These are phyloP conservation scores for Malacoctenus gilli DNA, from an alignment of 2,797 vertebrate species.

Conservation along the genomic window DNA sequence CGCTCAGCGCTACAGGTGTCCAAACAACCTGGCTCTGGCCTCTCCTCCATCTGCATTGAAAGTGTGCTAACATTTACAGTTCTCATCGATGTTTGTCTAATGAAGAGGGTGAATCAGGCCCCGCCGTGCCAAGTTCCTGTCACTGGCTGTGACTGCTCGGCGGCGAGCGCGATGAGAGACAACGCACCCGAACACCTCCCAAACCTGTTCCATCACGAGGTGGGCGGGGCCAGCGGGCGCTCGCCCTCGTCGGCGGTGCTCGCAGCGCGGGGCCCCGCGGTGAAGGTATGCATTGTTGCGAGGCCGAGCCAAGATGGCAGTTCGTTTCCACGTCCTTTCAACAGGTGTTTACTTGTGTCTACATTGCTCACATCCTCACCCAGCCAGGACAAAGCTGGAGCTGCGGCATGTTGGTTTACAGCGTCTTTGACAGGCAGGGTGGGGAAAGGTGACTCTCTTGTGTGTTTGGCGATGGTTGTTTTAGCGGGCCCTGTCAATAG, in stretches of 20 bases:
- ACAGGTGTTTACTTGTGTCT: constrained; percentile 77
- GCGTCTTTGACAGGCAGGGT: constrained; percentile 62
- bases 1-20: constrained; percentile 73
- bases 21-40: constrained; percentile 60
- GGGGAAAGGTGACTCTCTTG: constrained; percentile 58
- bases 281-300: constrained; percentile 81
- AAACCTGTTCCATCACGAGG: constrained; percentile 75
- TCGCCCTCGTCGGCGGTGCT: constrained; percentile 54
- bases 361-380: constrained; percentile 70
- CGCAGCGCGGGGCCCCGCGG: constrained; percentile 39
- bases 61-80: constrained; percentile 73
- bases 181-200: constrained; percentile 58
- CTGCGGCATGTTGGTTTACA: constrained; percentile 55
- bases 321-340: constrained; percentile 78
- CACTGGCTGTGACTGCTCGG: constrained; percentile 58
- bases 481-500: constrained; percentile 75
- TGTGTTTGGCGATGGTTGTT: constrained; percentile 76
- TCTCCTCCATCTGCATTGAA: constrained; percentile 31
- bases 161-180: constrained; percentile 68
- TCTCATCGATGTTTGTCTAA: constrained; percentile 78
- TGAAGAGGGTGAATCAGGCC: constrained; percentile 67
- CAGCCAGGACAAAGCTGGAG: constrained; percentile 58
- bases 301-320: constrained; percentile 64
- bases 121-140: constrained; percentile 80
- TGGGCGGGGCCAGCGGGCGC: constrained; percentile 55